Percentiles rank a stretch among this genome's conserved stretches.
phyloP scores from a whole-genome alignment of 2,888 invertebrate genomes.

The Himalopsyche kuldschensis region DNA sequence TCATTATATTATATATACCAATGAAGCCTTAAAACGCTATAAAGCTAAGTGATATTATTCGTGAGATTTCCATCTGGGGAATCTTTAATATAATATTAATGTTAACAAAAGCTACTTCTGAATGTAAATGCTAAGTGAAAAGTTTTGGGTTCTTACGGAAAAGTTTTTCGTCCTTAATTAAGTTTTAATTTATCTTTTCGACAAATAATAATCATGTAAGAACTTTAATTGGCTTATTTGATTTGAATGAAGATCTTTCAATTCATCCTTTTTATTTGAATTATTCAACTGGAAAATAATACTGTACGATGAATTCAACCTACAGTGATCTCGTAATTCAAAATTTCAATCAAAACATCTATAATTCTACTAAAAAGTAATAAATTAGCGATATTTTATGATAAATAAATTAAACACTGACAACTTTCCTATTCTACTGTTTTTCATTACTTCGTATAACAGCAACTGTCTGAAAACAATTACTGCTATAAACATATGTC shows the following conservation, averaged over 20 bases:
- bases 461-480: no score
- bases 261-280: background rate
- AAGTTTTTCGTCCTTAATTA: background rate
- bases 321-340: no score
- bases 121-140: background rate
- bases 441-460: no score
- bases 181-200: background rate
- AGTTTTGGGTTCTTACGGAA: background rate
- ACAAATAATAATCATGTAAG: background rate
- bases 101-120: background rate
- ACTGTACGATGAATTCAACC: no score
- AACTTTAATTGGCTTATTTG: background rate
- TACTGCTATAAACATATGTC: no score
- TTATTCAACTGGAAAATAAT: background rate
- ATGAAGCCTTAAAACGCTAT: background rate
- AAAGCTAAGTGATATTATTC: background rate
- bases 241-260: background rate
- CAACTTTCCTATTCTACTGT: no score
- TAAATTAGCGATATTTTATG: no score
- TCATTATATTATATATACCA: no score
- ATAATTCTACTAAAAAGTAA: no score
- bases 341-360: no score
- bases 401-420: no score
- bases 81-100: background rate
- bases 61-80: background rate